Conservation (phyloP, 2,113 vertebrate species). For the Grammomys dolichurus region DNA sequence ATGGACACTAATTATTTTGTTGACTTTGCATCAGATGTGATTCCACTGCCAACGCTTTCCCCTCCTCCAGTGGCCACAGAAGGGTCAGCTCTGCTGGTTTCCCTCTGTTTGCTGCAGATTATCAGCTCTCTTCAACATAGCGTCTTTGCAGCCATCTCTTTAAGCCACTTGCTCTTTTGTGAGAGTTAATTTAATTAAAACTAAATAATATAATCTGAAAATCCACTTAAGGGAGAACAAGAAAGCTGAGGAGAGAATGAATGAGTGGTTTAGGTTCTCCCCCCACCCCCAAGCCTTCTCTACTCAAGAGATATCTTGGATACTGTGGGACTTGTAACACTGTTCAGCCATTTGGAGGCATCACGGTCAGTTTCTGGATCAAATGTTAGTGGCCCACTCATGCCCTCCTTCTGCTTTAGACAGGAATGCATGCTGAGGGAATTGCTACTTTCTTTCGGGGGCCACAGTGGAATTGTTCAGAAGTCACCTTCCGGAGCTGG, state of each 20-base stretch:
- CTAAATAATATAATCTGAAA: slow-evolving; percentile 77
- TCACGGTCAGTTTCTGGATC: not conserved
- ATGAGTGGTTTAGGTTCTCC: not conserved
- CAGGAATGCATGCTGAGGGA: slow-evolving; percentile 1
- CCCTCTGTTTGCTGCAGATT: slow-evolving; percentile 53
- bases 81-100: not conserved
- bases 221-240: slow-evolving; percentile 71
- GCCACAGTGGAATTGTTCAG: not conserved
- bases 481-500: not conserved
- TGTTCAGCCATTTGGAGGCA: accelerated
- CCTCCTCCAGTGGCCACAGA: slow-evolving; percentile 10
- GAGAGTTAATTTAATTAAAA: slow-evolving; percentile 77
- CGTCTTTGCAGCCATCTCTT: slow-evolving; percentile 53
- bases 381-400: not conserved
- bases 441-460: not conserved
- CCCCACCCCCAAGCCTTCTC: not conserved
- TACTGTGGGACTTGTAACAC: not conserved
- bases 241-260: slow-evolving; percentile 30
- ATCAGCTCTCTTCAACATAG: slow-evolving; percentile 36
- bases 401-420: not conserved
- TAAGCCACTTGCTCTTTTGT: slow-evolving; percentile 68
- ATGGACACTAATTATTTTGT: slow-evolving; percentile 57
- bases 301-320: not conserved
- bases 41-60: not conserved
- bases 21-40: slow-evolving; percentile 53